A percentile compares a stretch with the other conserved stretches of the same genome.
phyloP scores from a whole-genome alignment of 2,888 invertebrate genomes.

The Sicus ferrugineus region DNA sequence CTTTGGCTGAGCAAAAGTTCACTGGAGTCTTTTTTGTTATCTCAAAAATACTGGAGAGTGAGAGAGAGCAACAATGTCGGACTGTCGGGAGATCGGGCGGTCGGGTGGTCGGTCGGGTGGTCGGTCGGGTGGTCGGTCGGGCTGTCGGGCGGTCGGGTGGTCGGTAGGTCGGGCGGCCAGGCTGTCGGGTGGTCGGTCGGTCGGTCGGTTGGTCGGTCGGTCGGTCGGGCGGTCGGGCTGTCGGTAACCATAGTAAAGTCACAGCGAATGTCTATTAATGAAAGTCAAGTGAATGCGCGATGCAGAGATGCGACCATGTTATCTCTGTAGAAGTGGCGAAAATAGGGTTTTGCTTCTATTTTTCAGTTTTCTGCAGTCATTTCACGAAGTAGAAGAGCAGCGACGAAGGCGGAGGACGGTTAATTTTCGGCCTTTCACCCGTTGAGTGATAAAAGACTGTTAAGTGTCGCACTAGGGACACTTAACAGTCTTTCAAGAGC shows the following conservation, averaged over 20 bases:
- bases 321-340: no score
- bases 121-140: not conserved
- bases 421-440: no score
- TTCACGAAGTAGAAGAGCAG: not conserved
- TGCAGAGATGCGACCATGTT: no score
- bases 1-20: conserved; percentile 18
- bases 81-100: not conserved
- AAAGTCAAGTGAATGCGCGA: not conserved
- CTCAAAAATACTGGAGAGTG: not conserved
- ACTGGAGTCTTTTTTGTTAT: conserved; percentile 22
- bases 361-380: not conserved
- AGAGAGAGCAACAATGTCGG: not conserved
- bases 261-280: not conserved
- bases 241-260: not conserved
- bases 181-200: not conserved
- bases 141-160: not conserved
- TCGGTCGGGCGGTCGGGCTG: not conserved
- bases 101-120: not conserved
- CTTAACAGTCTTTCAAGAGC: no score
- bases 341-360: no score
- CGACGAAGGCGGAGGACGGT: not conserved
- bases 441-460: no score
- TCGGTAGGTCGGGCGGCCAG: not conserved
- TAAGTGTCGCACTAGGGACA: no score
- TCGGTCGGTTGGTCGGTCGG: not conserved